Conservation (phyloP, 2,113 vertebrate genomes). For the Nothocercus julius region DNA sequence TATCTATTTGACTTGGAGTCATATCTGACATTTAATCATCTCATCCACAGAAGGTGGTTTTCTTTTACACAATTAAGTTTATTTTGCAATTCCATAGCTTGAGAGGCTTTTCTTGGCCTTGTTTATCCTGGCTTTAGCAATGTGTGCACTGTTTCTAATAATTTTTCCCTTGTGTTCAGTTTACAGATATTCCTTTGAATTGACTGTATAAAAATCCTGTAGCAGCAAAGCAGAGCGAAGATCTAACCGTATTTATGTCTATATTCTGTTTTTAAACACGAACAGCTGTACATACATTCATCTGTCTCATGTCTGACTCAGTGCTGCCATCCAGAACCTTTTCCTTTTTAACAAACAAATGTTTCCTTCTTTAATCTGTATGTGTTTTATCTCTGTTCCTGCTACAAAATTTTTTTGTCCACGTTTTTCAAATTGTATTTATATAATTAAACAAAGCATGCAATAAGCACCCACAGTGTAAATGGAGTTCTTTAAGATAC, state of each 20-base stretch:
- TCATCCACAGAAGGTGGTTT: constrained; percentile 54
- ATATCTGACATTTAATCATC: constrained; percentile 29
- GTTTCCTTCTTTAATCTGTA: constrained; percentile 59
- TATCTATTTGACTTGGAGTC: neutral
- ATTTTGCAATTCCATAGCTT: constrained; percentile 51
- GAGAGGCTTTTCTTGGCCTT: constrained; percentile 65
- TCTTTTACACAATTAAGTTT: constrained; percentile 58
- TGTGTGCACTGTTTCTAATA: constrained; percentile 75
- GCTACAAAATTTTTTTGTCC: constrained; percentile 58
- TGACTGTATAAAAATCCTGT: constrained; percentile 72
- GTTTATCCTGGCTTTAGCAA: constrained; percentile 62
- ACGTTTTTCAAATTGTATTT: constrained; percentile 59
- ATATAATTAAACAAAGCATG: constrained; percentile 61
- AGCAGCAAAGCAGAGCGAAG: constrained; percentile 70
- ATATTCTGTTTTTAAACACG: constrained; percentile 75
- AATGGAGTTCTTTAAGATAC: neutral
- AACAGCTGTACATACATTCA: constrained; percentile 76
- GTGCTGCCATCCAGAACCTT: constrained; percentile 67
- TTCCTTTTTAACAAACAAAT: constrained; percentile 70
- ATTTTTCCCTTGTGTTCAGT: constrained; percentile 70
- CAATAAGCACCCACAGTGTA: neutral
- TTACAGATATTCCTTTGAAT: constrained; percentile 77
- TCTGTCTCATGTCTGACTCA: constrained; percentile 69
- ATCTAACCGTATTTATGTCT: constrained; percentile 75
- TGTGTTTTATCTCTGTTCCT: constrained; percentile 61